Conservation (phyloP, 2,113 vertebrate species). For the Calypte anna region DNA sequence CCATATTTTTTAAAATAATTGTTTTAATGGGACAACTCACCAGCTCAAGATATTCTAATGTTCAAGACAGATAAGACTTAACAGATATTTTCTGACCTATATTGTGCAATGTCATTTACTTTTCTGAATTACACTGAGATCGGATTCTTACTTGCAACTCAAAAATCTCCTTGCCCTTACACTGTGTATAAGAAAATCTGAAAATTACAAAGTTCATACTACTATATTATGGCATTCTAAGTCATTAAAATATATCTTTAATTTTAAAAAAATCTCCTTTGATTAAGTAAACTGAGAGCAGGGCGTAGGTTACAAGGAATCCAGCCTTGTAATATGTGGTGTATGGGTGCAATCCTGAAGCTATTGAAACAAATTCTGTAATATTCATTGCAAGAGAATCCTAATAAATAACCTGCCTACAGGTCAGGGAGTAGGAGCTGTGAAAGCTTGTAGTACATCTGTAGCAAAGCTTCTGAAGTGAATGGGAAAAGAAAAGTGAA, state of each 20-base stretch:
- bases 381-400: background rate
- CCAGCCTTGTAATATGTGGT: background rate
- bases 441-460: background rate
- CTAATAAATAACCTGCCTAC: background rate
- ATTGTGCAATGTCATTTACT: background rate
- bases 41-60: background rate
- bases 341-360: background rate
- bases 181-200: background rate
- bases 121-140: background rate
- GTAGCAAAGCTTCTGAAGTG: background rate
- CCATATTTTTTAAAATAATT: background rate
- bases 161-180: background rate
- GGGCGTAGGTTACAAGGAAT: background rate
- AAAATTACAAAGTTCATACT: background rate
- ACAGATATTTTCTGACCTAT: background rate
- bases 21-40: background rate
- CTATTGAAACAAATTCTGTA: background rate
- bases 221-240: background rate
- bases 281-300: background rate
- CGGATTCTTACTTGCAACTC: background rate
- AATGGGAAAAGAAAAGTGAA: background rate
- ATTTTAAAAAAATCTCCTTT: background rate
- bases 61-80: background rate
- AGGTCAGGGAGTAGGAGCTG: background rate
- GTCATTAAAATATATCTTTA: background rate